These are phyloP conservation scores for Hiodon tergisus DNA, from an alignment of 2,113 vertebrate species.

Conservation along the genomic window DNA sequence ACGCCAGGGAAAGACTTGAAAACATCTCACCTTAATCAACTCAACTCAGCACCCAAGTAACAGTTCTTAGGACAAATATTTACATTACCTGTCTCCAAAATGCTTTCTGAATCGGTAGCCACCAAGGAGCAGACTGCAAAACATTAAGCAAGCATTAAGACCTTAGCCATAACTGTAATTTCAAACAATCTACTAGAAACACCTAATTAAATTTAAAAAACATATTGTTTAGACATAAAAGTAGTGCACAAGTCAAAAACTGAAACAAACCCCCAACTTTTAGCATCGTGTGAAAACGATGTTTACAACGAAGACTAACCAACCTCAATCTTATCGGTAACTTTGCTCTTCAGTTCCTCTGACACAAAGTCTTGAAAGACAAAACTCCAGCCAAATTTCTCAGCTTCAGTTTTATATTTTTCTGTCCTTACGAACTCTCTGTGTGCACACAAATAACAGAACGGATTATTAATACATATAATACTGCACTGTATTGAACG, in stretches of 20 bases:
- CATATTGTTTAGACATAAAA: not conserved
- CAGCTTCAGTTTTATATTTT: conserved; percentile 89
- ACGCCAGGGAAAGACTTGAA: no score
- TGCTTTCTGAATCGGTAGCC: conserved; percentile 80
- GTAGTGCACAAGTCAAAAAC: not conserved
- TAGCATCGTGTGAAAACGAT: no score
- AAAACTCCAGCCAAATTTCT: conserved; percentile 92
- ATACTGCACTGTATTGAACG: no score
- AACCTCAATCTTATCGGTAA: conserved; percentile 80
- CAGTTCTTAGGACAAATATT: not conserved
- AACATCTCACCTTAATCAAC: no score
- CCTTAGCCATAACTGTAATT: not conserved
- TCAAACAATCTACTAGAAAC: not conserved
- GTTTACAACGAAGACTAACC: not conserved
- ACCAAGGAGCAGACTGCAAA: conserved; percentile 84
- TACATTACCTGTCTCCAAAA: conserved; percentile 87
- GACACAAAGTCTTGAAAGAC: conserved; percentile 93
- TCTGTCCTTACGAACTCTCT: conserved; percentile 83
- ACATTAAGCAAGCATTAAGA: not conserved
- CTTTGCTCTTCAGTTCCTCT: conserved; percentile 77
- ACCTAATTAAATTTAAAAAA: not conserved
- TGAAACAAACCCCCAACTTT: not conserved
- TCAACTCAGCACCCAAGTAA: no score
- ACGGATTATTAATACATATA: no score
- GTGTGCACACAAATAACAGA: conserved; percentile 1